These are phyloP conservation scores for Tapirus indicus DNA, from an alignment of 2,797 vertebrate genomes.

Conservation along the genomic window DNA sequence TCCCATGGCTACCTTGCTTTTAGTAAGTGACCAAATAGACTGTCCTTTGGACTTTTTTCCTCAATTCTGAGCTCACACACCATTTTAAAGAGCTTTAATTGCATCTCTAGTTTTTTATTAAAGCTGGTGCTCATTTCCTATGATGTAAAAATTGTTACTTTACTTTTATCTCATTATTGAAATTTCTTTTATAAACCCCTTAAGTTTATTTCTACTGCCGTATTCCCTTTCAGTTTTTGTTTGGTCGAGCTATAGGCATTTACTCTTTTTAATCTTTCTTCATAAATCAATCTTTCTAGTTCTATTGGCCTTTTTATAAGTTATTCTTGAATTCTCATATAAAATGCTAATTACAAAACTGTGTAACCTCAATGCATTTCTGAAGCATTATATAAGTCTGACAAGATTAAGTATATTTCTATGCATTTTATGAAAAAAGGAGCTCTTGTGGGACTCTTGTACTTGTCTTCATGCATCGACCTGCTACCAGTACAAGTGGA, in stretches of 20 bases:
- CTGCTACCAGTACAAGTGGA: not conserved
- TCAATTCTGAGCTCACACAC: not conserved
- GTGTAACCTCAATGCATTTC: not conserved
- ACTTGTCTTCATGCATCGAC: not conserved
- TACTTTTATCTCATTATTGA: not conserved
- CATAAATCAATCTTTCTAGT: not conserved
- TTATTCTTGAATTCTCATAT: constrained; percentile 13
- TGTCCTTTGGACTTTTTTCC: not conserved
- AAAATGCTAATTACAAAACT: not conserved
- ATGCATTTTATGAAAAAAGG: not conserved
- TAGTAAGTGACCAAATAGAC: not conserved
- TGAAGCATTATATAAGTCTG: not conserved
- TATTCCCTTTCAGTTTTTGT: not conserved
- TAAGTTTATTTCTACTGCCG: not conserved
- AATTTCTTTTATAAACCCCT: not conserved
- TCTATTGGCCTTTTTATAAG: constrained; percentile 15
- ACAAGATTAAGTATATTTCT: not conserved
- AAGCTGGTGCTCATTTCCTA: constrained; percentile 34
- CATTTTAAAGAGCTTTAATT: constrained; percentile 1
- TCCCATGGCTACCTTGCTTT: not conserved
- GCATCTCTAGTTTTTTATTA: not conserved
- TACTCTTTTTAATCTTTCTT: not conserved
- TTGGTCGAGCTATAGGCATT: not conserved
- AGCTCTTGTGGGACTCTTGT: not conserved
- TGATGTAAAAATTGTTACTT: not conserved